Conservation (phyloP, 1,140 invertebrate species). For the Tetragnatha versicolor region DNA sequence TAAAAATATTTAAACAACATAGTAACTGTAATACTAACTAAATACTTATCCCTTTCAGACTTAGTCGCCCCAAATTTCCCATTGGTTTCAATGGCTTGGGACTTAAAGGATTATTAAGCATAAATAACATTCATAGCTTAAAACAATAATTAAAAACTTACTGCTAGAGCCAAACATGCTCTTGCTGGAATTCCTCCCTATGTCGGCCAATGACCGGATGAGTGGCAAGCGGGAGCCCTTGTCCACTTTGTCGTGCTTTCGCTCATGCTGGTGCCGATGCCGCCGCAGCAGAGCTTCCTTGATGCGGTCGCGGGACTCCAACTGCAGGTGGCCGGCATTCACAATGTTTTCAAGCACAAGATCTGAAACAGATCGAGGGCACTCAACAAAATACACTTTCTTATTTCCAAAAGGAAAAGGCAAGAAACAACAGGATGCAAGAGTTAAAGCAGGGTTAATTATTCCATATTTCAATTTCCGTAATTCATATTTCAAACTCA, state of each 20-base stretch:
- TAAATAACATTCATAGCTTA: background rate
- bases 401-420: too few relatives aligned
- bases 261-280: constrained; percentile 95
- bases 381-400: too few relatives aligned
- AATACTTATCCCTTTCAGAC: too few relatives aligned
- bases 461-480: too few relatives aligned
- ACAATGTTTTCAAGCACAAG: constrained; percentile 91
- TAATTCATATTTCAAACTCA: too few relatives aligned
- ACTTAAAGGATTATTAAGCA: constrained; percentile 13
- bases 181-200: constrained; percentile 92
- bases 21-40: too few relatives aligned
- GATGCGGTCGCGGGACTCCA: constrained; percentile 80
- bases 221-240: constrained; percentile 82
- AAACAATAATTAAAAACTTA: constrained; percentile 54
- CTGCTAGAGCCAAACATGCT: constrained; percentile 74
- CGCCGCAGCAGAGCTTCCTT: constrained; percentile 86
- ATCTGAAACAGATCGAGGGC: constrained; percentile 74
- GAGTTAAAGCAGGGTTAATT: too few relatives aligned
- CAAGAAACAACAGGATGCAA: too few relatives aligned
- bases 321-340: constrained; percentile 76
- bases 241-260: constrained; percentile 70
- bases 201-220: constrained; percentile 95
- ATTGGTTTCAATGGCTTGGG: too few relatives aligned
- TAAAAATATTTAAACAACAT: too few relatives aligned
- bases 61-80: too few relatives aligned